Conservation (phyloP, 2,888 invertebrate species). For the Tipula confusa region DNA sequence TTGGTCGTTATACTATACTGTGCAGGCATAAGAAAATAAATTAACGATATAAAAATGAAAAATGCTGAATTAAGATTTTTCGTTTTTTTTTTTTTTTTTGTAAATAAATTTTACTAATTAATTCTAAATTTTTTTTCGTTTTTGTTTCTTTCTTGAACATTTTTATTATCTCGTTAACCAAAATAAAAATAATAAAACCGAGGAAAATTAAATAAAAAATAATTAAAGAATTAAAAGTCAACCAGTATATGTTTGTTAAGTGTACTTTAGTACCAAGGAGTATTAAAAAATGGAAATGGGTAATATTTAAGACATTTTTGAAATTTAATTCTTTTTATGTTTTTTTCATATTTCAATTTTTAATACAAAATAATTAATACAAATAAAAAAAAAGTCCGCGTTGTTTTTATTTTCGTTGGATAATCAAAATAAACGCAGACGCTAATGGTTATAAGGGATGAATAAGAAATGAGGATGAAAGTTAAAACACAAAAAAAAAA, state of each 20-base stretch:
- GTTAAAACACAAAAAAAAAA: neutral
- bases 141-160: neutral
- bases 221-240: neutral
- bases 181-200: neutral
- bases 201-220: neutral
- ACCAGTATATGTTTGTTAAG: neutral
- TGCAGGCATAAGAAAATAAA: neutral
- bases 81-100: neutral
- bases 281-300: neutral
- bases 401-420: neutral
- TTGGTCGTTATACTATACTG: conserved; percentile 7
- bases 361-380: neutral
- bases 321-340: neutral
- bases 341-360: too few species aligned
- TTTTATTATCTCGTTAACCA: conserved; percentile 13
- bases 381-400: too few species aligned
- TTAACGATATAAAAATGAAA: neutral
- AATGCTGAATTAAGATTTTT: neutral
- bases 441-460: neutral
- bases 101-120: conserved; percentile 3
- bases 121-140: neutral
- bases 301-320: neutral
- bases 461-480: neutral
- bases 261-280: neutral
- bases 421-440: neutral